These are phyloP conservation scores for Alouatta palliata DNA, from an alignment of 2,113 vertebrate species.

Conservation along the genomic window DNA sequence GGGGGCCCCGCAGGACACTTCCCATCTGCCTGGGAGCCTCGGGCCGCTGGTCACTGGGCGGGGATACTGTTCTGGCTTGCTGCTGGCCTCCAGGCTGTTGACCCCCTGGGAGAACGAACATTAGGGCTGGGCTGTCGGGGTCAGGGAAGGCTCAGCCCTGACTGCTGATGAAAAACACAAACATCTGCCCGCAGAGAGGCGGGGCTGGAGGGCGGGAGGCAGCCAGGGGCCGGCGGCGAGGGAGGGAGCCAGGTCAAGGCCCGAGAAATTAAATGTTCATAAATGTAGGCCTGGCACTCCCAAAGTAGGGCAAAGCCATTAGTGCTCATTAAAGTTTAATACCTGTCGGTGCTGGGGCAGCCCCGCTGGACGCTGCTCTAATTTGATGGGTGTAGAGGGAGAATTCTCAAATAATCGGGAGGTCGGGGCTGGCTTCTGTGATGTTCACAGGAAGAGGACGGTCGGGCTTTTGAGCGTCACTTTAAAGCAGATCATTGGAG, in stretches of 20 bases:
- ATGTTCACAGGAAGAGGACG: conserved; percentile 68
- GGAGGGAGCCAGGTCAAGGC: conserved; percentile 75
- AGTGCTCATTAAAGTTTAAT: conserved; percentile 90
- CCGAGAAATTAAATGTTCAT: conserved; percentile 87
- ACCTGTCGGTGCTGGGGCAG: conserved; percentile 83
- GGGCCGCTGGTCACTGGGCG: not conserved
- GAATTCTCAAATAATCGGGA: conserved; percentile 83
- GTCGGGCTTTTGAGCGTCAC: conserved; percentile 74
- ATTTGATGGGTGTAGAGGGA: conserved; percentile 87
- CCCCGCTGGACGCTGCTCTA: conserved; percentile 82
- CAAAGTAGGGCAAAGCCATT: conserved; percentile 88
- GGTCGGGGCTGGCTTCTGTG: conserved; percentile 82
- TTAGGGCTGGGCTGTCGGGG: conserved; percentile 35
- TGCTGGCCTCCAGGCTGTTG: not conserved
- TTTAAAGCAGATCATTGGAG: conserved; percentile 57
- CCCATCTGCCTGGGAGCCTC: not conserved
- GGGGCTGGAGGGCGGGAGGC: not conserved
- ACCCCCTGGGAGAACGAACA: conserved; percentile 56
- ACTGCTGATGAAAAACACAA: not conserved
- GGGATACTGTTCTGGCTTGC: too few relatives aligned
- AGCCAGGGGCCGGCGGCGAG: not conserved
- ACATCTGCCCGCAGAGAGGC: conserved; percentile 59
- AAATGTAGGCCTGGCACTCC: conserved; percentile 80
- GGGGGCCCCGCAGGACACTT: rapidly evolving
- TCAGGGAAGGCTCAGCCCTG: not conserved